phyloP scores from a whole-genome alignment of 2,113 vertebrate genomes.

The rat (Rattus norvegicus) region GRCr8 NC_086031.1:51642501-51643000 shows the following conservation, averaged over 20 bases:
- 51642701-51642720: slow-evolving; percentile 25
- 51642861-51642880: slow-evolving; percentile 50
- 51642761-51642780: slow-evolving; percentile 54
- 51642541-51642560: slow-evolving; percentile 24
- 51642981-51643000: slow-evolving; percentile 63
- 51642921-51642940: slow-evolving; percentile 67
- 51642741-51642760: slow-evolving; percentile 64
- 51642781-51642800: slow-evolving; percentile 66
- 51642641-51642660: neutral
- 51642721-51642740: slow-evolving; percentile 65
- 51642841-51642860: slow-evolving; percentile 80
- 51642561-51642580: slow-evolving; percentile 20
- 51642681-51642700: slow-evolving; percentile 1
- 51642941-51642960: slow-evolving; percentile 63
- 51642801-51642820: slow-evolving; percentile 64
- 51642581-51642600: slow-evolving; percentile 4
- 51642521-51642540: neutral
- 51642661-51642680: neutral
- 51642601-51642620: slow-evolving; percentile 50
- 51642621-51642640: slow-evolving; percentile 23
- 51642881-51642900: slow-evolving; percentile 1
- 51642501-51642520: neutral
- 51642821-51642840: slow-evolving; percentile 57
- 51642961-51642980: slow-evolving; percentile 31
- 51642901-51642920: neutral